Evolutionary conservation across 2,113 vertebrate genomes (phyloP), one percentile per base, ranked within the genome.

Genomic region (Anas platyrhynchos): DNA sequence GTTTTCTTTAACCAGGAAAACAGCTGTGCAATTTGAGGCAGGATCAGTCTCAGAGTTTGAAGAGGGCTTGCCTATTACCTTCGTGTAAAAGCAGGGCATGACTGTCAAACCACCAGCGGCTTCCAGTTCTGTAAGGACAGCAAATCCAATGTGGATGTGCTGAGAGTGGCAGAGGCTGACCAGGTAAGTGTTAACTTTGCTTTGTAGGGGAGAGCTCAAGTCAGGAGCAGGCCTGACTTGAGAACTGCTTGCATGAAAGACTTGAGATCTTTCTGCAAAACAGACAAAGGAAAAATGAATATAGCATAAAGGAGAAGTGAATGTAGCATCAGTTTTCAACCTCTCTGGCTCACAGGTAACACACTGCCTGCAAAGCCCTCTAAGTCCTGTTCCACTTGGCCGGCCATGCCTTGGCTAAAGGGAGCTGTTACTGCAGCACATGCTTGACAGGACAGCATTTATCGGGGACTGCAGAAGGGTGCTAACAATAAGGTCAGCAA

Each of bases 401-500:
- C 0, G 3, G 1, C 44, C 3, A 1, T 2, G 43, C 34, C 52
- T 31, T 18, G 66, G 65, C 41, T 56, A 1, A 34, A 15, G 46
- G 1, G 27, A 27, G 41, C 3, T 72, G 65, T 16, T 5, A 16
- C 36, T 9, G 38, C 31, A 52, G 68, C n/a, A 11, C 21, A 0
- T 13, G 23, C 10, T 4, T 46, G 46, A 17, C 12, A 15, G 50
- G 54, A 50, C 9, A 4, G 44, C 31, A n/a, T 4, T 41, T 54
- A 18, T 7, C 9, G 12, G n/a, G 29, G 29, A 26, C 36, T 26
- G 5, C n/a, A 31, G 3, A 50, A 63, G 26, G 36, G 38, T 0
- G 1, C 55, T 62, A 31, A 16, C 65, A 26, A 3, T 11, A 6
- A 31, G 15, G n/a, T n/a, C 22, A 3, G 21, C 2, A 11, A 4